phyloP scores from a whole-genome alignment of 2,888 invertebrate species.

The Bruchidius siliquastri region DNA sequence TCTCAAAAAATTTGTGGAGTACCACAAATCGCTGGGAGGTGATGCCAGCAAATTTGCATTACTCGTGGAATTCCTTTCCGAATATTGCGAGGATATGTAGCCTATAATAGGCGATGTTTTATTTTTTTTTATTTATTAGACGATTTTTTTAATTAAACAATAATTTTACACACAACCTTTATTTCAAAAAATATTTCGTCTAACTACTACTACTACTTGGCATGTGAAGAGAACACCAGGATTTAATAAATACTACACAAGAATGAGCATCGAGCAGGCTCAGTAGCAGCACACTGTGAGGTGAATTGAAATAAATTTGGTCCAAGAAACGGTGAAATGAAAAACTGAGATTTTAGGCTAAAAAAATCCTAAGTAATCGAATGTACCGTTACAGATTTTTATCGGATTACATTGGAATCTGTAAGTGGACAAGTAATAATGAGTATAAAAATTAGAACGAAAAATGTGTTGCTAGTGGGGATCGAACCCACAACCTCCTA shows the following conservation, averaged over 20 bases:
- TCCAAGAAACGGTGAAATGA: neutral
- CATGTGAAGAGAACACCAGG: neutral
- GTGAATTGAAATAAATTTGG: neutral
- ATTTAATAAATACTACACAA: neutral
- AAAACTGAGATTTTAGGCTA: too few relatives aligned
- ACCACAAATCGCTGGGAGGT: constrained; percentile 23
- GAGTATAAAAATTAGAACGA: too few relatives aligned
- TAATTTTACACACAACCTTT: constrained; percentile 1
- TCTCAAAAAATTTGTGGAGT: constrained; percentile 28
- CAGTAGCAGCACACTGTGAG: neutral
- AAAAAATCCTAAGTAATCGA: too few relatives aligned
- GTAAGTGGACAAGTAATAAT: too few relatives aligned
- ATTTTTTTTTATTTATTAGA: neutral
- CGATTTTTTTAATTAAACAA: neutral
- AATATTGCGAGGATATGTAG: constrained; percentile 30
- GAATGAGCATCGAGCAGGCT: too few relatives aligned
- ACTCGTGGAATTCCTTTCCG: constrained; percentile 36
- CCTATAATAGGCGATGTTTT: neutral
- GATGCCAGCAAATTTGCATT: constrained; percentile 28
- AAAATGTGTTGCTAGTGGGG: too few relatives aligned
- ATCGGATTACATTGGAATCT: too few relatives aligned
- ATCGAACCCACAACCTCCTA: too few relatives aligned
- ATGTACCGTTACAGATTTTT: too few relatives aligned
- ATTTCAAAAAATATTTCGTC: constrained; percentile 13
- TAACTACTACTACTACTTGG: too few relatives aligned